A percentile compares a stretch with the other conserved stretches of the same genome.
These are phyloP conservation scores for Drosophila lini DNA, from an alignment of 1,140 invertebrate genomes.

Conservation along the genomic window DNA sequence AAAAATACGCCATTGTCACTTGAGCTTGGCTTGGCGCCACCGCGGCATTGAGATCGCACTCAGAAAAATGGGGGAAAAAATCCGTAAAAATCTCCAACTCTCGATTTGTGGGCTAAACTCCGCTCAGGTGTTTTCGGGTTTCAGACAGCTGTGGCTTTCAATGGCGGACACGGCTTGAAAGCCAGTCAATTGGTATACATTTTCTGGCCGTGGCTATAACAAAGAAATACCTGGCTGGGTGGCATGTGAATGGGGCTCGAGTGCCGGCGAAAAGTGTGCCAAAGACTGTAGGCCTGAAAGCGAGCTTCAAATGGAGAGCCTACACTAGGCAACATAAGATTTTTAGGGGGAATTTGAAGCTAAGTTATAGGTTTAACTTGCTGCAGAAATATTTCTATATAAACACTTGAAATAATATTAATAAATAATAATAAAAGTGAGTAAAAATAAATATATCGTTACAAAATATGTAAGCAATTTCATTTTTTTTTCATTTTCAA, in stretches of 20 bases:
- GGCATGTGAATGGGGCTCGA: conserved; percentile 50
- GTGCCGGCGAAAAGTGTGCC: conserved; percentile 73
- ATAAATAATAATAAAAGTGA: too few relatives aligned
- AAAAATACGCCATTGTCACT: conserved; percentile 65
- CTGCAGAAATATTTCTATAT: too few relatives aligned
- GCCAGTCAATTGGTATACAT: conserved; percentile 15
- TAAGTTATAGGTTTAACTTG: too few relatives aligned
- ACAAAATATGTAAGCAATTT: too few relatives aligned
- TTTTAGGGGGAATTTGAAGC: neutral
- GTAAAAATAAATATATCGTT: too few relatives aligned
- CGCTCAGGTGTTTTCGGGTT: conserved; percentile 55
- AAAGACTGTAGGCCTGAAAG: conserved; percentile 71
- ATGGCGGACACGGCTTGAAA: conserved; percentile 62
- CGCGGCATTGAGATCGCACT: conserved; percentile 70
- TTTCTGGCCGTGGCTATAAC: conserved; percentile 35
- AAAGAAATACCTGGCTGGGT: conserved; percentile 40
- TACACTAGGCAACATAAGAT: conserved; percentile 28
- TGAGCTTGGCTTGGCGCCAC: conserved; percentile 71
- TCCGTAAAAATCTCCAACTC: conserved; percentile 14
- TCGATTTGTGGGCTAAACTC: conserved; percentile 61
- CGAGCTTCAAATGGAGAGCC: conserved; percentile 14
- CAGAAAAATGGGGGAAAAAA: conserved; percentile 1
- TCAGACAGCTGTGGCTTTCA: conserved; percentile 46
- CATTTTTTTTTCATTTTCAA: too few relatives aligned
- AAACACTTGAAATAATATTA: too few relatives aligned